These are phyloP conservation scores for Phyllotreta cruciferae DNA, from an alignment of 2,888 invertebrate genomes.

Conservation along the genomic window DNA sequence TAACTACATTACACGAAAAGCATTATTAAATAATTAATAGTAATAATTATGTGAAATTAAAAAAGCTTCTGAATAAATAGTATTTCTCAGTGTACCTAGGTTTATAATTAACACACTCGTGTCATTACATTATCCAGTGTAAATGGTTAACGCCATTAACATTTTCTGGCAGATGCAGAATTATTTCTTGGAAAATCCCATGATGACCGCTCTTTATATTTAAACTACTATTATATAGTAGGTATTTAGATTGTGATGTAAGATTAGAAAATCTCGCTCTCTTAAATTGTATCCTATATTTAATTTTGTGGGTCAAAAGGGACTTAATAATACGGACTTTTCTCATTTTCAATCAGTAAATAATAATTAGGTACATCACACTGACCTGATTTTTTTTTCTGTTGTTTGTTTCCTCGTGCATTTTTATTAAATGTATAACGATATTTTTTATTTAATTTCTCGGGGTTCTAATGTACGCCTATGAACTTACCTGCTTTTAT, in stretches of 20 bases:
- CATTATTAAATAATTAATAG: background rate
- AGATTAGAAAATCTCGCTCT: constrained; percentile 6
- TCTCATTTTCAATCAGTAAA: too few species aligned
- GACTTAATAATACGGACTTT: too few species aligned
- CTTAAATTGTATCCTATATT: background rate
- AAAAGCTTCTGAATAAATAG: background rate
- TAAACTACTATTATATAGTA: constrained; percentile 17
- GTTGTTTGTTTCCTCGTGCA: too few species aligned
- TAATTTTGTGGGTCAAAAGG: too few species aligned
- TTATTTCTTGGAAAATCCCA: constrained; percentile 30
- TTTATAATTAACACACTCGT: constrained; percentile 17
- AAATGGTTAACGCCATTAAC: constrained; percentile 26
- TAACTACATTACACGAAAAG: too few species aligned
- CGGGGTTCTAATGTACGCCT: too few species aligned
- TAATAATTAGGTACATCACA: too few species aligned
- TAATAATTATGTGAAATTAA: background rate
- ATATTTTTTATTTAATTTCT: too few species aligned
- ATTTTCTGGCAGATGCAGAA: constrained; percentile 26
- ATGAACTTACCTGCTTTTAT: too few species aligned
- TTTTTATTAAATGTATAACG: too few species aligned
- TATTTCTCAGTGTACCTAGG: constrained; percentile 18
- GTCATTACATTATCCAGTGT: constrained; percentile 24
- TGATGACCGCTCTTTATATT: constrained; percentile 29
- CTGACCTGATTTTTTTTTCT: too few species aligned
- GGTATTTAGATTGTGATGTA: constrained; percentile 21